Conservation (phyloP, 2,113 vertebrate species). For the Rhegmatorhina hoffmannsi region DNA sequence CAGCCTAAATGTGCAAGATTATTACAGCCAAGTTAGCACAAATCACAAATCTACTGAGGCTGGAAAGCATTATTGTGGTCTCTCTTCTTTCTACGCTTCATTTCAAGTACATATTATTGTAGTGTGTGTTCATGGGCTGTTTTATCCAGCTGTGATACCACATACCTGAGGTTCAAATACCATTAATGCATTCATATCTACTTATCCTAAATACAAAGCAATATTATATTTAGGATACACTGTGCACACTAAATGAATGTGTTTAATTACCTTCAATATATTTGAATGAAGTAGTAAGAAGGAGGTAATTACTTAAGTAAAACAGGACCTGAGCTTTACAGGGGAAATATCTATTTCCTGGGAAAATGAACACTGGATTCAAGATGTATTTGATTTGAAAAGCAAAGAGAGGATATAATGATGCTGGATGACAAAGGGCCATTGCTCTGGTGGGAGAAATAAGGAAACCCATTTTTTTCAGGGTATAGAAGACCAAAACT, state of each 20-base stretch:
- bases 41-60: conserved; percentile 6
- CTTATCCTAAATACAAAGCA: conserved; percentile 29
- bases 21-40: neutral
- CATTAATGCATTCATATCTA: neutral
- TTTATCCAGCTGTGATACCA: conserved; percentile 15
- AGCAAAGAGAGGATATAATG: neutral
- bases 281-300: conserved; percentile 1
- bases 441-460: neutral
- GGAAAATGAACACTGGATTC: neutral
- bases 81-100: neutral
- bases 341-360: neutral
- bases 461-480: neutral
- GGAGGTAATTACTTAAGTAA: neutral
- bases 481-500: neutral
- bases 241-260: neutral
- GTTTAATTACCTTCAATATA: conserved; percentile 20
- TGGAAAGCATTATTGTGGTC: conserved; percentile 16
- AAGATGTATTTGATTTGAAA: neutral
- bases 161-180: conserved; percentile 23
- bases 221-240: neutral
- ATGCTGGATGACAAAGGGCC: neutral
- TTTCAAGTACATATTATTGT: conserved; percentile 33
- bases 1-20: neutral
- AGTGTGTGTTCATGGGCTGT: conserved; percentile 22
- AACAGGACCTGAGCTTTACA: neutral